Evolutionary conservation across 2,888 invertebrate genomes (phyloP).

Genomic region (Orthosia gothica): DNA sequence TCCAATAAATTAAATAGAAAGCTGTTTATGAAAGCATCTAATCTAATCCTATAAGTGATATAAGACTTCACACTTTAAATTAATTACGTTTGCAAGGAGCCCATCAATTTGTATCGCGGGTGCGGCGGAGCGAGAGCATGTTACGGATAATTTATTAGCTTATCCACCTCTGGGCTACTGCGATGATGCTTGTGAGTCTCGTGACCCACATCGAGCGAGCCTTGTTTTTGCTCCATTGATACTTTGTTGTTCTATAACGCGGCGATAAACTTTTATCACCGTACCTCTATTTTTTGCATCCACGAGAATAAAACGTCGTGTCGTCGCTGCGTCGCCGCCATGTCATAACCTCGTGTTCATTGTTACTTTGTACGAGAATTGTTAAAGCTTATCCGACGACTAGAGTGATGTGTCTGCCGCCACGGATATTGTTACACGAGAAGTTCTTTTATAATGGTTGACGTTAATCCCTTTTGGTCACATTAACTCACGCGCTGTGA

Average conservation of each 20-base stretch:
- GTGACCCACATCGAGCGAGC: constrained; percentile 74
- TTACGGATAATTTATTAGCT: constrained; percentile 76
- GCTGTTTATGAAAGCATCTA: constrained; percentile 58
- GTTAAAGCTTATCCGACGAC: constrained; percentile 65
- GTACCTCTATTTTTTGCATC: constrained; percentile 67
- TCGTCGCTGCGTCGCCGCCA: constrained; percentile 48
- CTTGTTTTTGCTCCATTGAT: constrained; percentile 66
- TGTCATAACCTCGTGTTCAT: constrained; percentile 69
- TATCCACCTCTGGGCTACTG: constrained; percentile 72
- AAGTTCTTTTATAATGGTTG: constrained; percentile 76
- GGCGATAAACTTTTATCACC: constrained; percentile 68
- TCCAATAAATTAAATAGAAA: constrained; percentile 64
- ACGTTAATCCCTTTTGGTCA: constrained; percentile 82
- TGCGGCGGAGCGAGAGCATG: constrained; percentile 62
- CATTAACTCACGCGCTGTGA: constrained; percentile 78
- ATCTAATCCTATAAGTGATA: constrained; percentile 63
- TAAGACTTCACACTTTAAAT: constrained; percentile 71
- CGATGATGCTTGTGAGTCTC: constrained; percentile 64
- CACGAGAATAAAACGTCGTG: constrained; percentile 60
- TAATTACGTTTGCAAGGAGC: constrained; percentile 75
- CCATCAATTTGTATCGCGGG: constrained; percentile 74
- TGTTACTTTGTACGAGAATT: constrained; percentile 66
- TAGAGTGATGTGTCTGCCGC: constrained; percentile 44
- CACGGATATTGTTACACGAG: constrained; percentile 55
- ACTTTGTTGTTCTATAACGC: constrained; percentile 67